phyloP scores from a whole-genome alignment of 2,113 vertebrate genomes.

The Sorex araneus region DNA sequence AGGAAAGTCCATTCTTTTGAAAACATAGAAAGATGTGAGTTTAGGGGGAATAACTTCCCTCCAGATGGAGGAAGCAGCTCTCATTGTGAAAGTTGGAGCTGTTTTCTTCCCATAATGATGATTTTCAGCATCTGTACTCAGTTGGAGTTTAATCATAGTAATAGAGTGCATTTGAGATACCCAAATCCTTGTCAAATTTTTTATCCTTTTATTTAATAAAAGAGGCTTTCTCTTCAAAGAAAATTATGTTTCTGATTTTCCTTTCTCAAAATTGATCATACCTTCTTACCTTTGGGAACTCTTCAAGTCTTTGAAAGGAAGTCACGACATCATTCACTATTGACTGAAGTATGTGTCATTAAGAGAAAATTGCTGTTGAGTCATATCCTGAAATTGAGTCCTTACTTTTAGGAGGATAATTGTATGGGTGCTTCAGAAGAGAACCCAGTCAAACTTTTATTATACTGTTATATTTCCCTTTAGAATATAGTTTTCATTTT shows the following conservation, averaged over 20 bases:
- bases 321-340: not conserved
- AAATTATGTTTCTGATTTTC: conserved; percentile 45
- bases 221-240: conserved; percentile 44
- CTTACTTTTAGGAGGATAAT: conserved; percentile 64
- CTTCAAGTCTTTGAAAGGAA: conserved; percentile 70
- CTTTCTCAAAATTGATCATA: conserved; percentile 24
- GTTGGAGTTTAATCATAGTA: not conserved
- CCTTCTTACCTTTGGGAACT: conserved; percentile 35
- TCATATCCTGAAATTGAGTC: conserved; percentile 64
- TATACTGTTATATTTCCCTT: conserved; percentile 16
- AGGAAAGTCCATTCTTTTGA: not conserved
- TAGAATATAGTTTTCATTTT: conserved; percentile 20
- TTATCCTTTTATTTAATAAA: conserved; percentile 15
- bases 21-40: not conserved
- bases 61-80: not conserved
- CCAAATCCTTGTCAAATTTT: conserved; percentile 34
- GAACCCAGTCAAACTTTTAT: conserved; percentile 20
- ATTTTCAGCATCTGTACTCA: not conserved
- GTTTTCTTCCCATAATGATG: not conserved
- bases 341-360: conserved; percentile 67
- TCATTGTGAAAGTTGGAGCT: not conserved
- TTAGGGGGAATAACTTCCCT: not conserved
- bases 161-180: not conserved
- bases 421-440: conserved; percentile 21
- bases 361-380: conserved; percentile 57